Conservation (phyloP, 2,888 invertebrate genomes). For the Agonopterix subpropinquella region DNA sequence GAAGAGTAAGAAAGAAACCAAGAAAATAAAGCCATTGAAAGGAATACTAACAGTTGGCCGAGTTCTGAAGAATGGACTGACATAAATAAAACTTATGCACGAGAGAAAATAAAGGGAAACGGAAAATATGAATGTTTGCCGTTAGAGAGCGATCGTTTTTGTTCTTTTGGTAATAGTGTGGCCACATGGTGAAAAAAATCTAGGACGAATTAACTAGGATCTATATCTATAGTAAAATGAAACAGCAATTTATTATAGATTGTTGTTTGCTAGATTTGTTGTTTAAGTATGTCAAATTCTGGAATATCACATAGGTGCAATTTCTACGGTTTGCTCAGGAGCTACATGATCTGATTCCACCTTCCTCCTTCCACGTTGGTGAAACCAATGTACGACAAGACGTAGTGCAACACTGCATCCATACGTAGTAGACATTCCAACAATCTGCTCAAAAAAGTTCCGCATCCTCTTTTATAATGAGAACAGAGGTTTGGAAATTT, state of each 20-base stretch:
- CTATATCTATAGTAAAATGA: background rate
- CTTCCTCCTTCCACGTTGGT: too few species aligned
- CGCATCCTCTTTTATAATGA: too few species aligned
- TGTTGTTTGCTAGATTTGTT: background rate
- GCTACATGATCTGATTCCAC: too few species aligned
- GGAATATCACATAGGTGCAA: too few species aligned
- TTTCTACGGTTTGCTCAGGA: too few species aligned
- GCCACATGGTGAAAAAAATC: background rate
- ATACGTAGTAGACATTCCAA: background rate
- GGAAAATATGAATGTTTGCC: slow-evolving; percentile 7
- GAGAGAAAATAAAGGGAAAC: slow-evolving; percentile 4
- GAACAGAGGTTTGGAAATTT: too few species aligned
- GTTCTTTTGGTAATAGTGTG: background rate
- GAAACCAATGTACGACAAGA: too few species aligned
- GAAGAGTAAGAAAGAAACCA: background rate
- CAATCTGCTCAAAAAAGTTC: too few species aligned
- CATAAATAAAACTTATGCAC: slow-evolving; percentile 2
- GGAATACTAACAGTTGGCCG: background rate
- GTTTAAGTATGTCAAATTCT: background rate
- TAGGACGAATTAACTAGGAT: background rate
- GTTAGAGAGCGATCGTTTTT: background rate
- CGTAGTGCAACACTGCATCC: too few species aligned
- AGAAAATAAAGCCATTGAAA: background rate
- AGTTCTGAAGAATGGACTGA: background rate
- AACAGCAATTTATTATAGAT: background rate